Base-by-base conservation (phyloP, 2,797 vertebrate genomes). In the Nasua narica region DNA sequence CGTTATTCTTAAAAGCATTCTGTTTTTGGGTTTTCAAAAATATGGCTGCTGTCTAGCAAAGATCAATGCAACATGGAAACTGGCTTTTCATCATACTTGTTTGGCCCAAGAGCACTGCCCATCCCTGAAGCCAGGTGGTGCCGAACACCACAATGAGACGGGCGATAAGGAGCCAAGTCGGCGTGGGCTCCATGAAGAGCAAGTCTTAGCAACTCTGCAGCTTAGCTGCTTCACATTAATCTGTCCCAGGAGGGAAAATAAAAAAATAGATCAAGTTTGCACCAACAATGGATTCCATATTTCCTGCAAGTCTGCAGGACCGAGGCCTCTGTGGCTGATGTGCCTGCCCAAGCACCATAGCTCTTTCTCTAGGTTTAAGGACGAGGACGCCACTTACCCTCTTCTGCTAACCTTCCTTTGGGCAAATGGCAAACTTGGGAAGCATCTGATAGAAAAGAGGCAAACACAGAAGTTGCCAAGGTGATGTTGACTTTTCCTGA, bases 1-100 rank as follows among this genome's bases (percentile, higher is more conserved):
- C 92, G 81, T 92, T 93, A 82, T 87, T 91, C 94, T 96, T 96
- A 82, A 96, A 97, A 88, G 25, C 79, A 90, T 91, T 78, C 93
- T 72, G 65, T n/a, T 79, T 94, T 92, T 67, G 32, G 88, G 83
- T 84, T 90, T 97, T 93, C 77, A 88, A 67, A 97, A 93, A 81
- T 74, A 87, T 52, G 40, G 54, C 91, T 93, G 54, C 58, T 19
- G 23, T 83, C 77, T 95, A 87, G 50, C 52, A 88, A 78, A 96
- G 77, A 97, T 92, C 54, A 96, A 93, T 86, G 85, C 1, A 48
- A 88, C 54, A 60, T 0, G 77, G 93, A 89, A 94, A 87, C 62
- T 23, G 67, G 81, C 84, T 79, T 94, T 94, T 83, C 50, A 62
- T 87, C 87, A 60, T 23, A n/a, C 65, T 86, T 52, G 56, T 32